Evolutionary conservation across 2,113 vertebrate species (phyloP).

Genomic region (Mus musculus): DNA sequence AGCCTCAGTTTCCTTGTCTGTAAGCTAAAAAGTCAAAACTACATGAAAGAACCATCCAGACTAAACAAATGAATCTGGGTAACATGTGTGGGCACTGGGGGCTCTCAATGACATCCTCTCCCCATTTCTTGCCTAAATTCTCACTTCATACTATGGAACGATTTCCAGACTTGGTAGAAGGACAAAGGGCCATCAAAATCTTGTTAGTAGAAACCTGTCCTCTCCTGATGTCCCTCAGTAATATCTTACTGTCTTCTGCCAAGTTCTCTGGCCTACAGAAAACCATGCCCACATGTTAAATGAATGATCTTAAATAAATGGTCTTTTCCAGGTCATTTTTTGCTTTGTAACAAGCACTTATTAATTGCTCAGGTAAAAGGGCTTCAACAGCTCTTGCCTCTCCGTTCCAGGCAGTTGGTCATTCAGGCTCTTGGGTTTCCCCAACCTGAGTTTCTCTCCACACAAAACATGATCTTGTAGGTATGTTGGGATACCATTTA

Average conservation of each 20-base stretch:
- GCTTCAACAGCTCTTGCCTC: not conserved
- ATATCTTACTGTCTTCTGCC: not conserved
- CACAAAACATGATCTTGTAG: not conserved
- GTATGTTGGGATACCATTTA: not conserved
- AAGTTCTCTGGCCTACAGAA: not conserved
- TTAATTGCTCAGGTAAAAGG: not conserved
- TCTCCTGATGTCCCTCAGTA: not conserved
- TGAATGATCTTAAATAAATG: not conserved
- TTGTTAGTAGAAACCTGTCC: not conserved
- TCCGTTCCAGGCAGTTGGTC: not conserved
- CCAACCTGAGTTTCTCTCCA: not conserved
- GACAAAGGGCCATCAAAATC: not conserved
- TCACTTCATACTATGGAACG: not conserved
- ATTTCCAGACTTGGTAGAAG: not conserved
- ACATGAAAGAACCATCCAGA: not conserved
- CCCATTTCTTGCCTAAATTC: not conserved
- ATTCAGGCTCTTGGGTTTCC: not conserved
- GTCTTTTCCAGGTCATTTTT: not conserved
- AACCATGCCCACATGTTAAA: not conserved
- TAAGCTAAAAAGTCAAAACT: not conserved
- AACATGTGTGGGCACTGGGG: not conserved
- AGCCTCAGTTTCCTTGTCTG: not conserved
- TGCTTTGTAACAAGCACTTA: not conserved
- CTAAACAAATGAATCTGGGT: not conserved
- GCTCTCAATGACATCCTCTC: not conserved